Evolutionary conservation across 2,797 vertebrate species (phyloP).

Genomic region (Eupleurogrammus muticus): DNA sequence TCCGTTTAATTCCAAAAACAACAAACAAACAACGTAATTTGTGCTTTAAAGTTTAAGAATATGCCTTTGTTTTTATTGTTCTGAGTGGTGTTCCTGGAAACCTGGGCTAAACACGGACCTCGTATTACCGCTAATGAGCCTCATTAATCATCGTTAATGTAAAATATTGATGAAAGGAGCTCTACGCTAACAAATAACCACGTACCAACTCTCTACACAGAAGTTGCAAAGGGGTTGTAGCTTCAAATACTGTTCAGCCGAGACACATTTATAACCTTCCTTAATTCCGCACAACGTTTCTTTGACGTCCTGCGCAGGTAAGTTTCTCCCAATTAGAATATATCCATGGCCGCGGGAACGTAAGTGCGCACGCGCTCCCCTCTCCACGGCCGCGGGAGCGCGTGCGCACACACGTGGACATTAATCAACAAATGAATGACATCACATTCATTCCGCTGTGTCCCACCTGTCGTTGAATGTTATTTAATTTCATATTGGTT

Average conservation of each 20-base stretch:
- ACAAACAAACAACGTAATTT: background rate
- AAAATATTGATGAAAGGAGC: constrained; percentile 11
- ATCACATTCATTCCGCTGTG: too few relatives aligned
- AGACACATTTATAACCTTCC: constrained; percentile 48
- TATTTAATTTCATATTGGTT: too few relatives aligned
- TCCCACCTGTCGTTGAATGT: too few relatives aligned
- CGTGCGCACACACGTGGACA: too few relatives aligned
- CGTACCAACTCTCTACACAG: background rate
- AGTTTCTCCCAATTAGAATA: too few relatives aligned
- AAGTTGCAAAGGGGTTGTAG: constrained; percentile 11
- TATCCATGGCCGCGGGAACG: too few relatives aligned
- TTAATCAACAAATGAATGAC: too few relatives aligned
- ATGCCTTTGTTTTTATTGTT: background rate
- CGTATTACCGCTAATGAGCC: background rate
- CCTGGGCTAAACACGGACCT: background rate
- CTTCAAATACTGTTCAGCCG: constrained; percentile 22
- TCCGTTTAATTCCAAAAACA: background rate
- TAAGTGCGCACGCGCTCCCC: too few relatives aligned
- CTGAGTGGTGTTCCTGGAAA: background rate
- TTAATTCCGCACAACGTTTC: constrained; percentile 57
- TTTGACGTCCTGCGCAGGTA: too few relatives aligned
- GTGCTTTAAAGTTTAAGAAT: background rate
- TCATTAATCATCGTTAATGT: background rate
- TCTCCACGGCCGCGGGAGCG: too few relatives aligned
- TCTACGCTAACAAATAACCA: constrained; percentile 11